Conservation (phyloP, 2,888 invertebrate genomes). For the Anarsia innoxiella region DNA sequence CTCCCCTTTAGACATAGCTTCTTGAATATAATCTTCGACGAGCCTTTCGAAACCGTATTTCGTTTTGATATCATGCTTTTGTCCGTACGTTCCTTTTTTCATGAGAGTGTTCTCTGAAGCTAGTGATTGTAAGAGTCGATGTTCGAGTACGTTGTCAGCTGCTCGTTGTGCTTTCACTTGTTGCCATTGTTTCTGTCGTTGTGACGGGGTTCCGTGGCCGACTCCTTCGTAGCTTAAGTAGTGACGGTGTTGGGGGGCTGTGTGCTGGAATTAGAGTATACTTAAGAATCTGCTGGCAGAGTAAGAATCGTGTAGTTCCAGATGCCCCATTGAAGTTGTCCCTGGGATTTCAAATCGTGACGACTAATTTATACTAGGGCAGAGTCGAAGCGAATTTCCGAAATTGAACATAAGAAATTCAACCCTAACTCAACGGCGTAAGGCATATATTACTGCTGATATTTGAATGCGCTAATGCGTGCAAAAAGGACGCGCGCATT, state of each 20-base stretch:
- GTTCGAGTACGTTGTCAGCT: constrained; percentile 77
- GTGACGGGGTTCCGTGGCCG: constrained; percentile 85
- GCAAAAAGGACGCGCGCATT: no score
- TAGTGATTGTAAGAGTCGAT: constrained; percentile 77
- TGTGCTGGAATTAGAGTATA: constrained; percentile 82
- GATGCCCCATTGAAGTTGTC: no score
- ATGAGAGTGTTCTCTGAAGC: constrained; percentile 78
- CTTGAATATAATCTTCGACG: constrained; percentile 93
- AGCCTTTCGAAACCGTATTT: constrained; percentile 90
- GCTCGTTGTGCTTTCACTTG: constrained; percentile 81
- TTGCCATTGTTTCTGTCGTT: constrained; percentile 85
- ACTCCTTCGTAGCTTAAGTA: constrained; percentile 87
- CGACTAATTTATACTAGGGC: no score
- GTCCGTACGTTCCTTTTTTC: constrained; percentile 76
- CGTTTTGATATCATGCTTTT: constrained; percentile 84
- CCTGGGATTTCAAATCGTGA: no score
- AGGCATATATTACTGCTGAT: no score
- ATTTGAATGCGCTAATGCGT: no score
- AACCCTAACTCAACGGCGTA: no score
- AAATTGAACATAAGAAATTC: no score
- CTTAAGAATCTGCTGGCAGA: no score
- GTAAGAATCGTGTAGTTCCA: no score
- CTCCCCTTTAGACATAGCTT: constrained; percentile 92
- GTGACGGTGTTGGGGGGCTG: constrained; percentile 91
- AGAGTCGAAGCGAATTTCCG: no score